Percentiles rank a stretch among this genome's conserved stretches.
These are phyloP conservation scores for Drosophila robusta DNA, from an alignment of 2,888 invertebrate species.

Conservation along the genomic window DNA sequence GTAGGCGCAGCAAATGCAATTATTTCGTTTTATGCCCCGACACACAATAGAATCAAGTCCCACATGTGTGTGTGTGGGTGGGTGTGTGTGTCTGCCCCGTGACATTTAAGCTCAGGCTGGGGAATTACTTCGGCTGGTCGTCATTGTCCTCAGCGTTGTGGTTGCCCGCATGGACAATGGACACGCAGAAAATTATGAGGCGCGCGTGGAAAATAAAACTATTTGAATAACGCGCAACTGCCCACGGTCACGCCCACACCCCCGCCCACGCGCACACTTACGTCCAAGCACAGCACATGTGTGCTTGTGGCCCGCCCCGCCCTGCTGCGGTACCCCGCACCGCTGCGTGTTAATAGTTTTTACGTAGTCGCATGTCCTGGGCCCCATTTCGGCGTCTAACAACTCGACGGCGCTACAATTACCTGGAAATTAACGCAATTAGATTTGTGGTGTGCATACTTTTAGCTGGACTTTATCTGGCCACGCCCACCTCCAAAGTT, in stretches of 20 bases:
- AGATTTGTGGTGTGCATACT: slow-evolving; percentile 54
- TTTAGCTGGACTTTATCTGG: not conserved
- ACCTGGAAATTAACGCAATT: slow-evolving; percentile 78
- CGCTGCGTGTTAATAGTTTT: slow-evolving; percentile 70
- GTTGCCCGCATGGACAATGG: slow-evolving; percentile 53
- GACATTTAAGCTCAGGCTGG: slow-evolving; percentile 54
- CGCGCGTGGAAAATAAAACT: slow-evolving; percentile 68
- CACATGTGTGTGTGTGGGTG: slow-evolving; percentile 8
- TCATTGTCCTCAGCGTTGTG: slow-evolving; percentile 28
- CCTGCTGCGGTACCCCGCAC: slow-evolving; percentile 38
- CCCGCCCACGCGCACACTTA: not conserved
- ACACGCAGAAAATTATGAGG: slow-evolving; percentile 56
- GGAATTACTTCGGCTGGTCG: slow-evolving; percentile 54
- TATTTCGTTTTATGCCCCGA: slow-evolving; percentile 65
- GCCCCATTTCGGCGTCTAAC: slow-evolving; percentile 19
- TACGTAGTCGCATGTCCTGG: slow-evolving; percentile 62
- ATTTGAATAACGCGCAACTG: slow-evolving; percentile 74
- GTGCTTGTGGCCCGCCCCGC: slow-evolving; percentile 3
- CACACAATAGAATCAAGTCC: slow-evolving; percentile 39
- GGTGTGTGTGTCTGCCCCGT: slow-evolving; percentile 27
- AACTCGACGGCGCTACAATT: slow-evolving; percentile 57
- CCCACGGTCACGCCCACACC: slow-evolving; percentile 27
- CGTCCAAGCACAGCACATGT: slow-evolving; percentile 23
- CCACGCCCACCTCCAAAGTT: slow-evolving; percentile 10
- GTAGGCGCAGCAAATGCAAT: slow-evolving; percentile 75